A percentile compares a stretch with the other conserved stretches of the same genome.
phyloP scores from a whole-genome alignment of 2,888 invertebrate species.

The Polydrusus tereticollis region DNA sequence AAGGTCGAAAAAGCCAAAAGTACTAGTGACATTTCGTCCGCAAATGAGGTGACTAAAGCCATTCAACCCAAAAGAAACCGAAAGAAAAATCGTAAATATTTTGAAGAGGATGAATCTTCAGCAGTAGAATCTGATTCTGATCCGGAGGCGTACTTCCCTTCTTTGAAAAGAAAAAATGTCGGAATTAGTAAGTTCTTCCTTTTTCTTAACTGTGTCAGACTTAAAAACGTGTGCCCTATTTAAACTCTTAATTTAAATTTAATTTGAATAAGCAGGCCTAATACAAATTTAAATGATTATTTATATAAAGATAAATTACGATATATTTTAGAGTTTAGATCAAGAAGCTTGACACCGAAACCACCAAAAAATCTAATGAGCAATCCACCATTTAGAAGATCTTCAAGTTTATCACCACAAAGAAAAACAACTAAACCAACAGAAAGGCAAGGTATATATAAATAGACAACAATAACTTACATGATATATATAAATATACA shows the following conservation, averaged over 20 bases:
- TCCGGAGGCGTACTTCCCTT: neutral
- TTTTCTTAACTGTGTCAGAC: neutral
- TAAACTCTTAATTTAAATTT: neutral
- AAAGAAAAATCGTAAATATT: neutral
- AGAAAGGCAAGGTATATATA: neutral
- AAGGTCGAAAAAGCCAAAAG: constrained; percentile 1
- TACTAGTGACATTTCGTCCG: neutral
- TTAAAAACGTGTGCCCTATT: neutral
- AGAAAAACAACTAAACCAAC: neutral
- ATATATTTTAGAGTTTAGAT: neutral
- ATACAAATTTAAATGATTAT: neutral
- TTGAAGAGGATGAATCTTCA: neutral
- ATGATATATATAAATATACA: neutral
- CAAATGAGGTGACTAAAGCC: neutral
- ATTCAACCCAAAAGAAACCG: neutral
- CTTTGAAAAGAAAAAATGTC: neutral
- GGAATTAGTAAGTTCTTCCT: neutral
- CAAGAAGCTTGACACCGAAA: neutral
- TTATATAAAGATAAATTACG: too few species aligned
- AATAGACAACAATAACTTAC: neutral
- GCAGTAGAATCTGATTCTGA: neutral
- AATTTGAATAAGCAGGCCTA: neutral
- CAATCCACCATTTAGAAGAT: neutral
- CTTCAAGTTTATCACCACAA: neutral
- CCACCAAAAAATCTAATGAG: neutral